These are phyloP conservation scores for Oenanthe oenanthe DNA, from an alignment of 2,113 vertebrate genomes.

Conservation along the genomic window DNA sequence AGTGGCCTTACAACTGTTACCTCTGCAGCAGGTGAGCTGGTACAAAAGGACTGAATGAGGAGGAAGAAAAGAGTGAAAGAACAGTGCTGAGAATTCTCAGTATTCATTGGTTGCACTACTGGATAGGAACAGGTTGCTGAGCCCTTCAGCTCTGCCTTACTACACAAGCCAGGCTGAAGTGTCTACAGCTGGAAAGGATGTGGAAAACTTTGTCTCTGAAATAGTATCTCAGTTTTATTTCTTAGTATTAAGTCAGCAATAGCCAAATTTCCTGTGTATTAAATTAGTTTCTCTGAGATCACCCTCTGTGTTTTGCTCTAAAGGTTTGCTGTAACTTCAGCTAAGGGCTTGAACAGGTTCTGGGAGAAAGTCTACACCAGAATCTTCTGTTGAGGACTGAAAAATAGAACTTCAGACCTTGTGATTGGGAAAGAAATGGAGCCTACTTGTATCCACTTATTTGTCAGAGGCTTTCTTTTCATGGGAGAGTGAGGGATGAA, in stretches of 20 bases:
- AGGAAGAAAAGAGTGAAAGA: background rate
- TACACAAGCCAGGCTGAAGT: background rate
- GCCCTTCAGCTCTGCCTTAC: background rate
- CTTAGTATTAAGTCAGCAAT: background rate
- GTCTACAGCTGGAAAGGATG: background rate
- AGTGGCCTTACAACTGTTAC: slow-evolving; percentile 73
- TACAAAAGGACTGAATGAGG: background rate
- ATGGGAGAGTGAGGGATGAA: background rate
- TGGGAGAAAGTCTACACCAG: background rate
- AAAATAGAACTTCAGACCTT: background rate
- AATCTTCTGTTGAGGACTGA: background rate
- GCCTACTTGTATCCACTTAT: background rate
- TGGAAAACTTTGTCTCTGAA: background rate
- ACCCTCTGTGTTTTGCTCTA: background rate
- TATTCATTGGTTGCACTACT: background rate
- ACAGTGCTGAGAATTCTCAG: background rate
- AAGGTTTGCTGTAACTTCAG: background rate
- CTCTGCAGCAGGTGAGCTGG: slow-evolving; percentile 73
- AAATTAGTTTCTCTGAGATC: background rate
- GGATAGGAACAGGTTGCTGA: background rate
- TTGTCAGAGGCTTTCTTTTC: background rate
- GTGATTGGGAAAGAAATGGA: background rate
- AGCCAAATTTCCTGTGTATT: background rate
- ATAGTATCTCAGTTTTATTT: background rate
- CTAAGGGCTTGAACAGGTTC: background rate